Percentiles rank a stretch among this genome's conserved stretches.
Evolutionary conservation across 2,888 invertebrate species (phyloP).

Genomic region (Beris morrisii): DNA sequence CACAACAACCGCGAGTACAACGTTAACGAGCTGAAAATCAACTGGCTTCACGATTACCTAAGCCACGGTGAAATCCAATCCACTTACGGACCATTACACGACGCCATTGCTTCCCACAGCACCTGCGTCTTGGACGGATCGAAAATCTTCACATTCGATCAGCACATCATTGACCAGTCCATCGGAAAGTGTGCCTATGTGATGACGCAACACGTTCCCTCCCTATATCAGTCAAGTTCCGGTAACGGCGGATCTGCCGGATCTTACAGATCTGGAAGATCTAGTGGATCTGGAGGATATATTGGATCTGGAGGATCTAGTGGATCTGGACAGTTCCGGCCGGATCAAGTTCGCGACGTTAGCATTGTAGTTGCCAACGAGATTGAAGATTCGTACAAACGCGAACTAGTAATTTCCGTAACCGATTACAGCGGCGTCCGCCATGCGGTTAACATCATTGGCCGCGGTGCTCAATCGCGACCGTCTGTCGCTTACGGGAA

Average conservation of each 20-base stretch:
- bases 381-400: slow-evolving; percentile 51
- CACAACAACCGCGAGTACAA: neutral
- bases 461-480: neutral
- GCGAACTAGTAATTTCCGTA: slow-evolving; percentile 41
- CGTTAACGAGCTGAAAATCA: neutral
- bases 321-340: slow-evolving; percentile 41
- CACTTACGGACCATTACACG: neutral
- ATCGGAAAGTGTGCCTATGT: slow-evolving; percentile 65
- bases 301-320: too few species aligned
- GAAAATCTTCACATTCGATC: slow-evolving; percentile 66
- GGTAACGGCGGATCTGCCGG: too few species aligned
- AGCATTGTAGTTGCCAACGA: slow-evolving; percentile 28
- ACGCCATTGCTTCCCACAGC: slow-evolving; percentile 11
- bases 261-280: too few species aligned
- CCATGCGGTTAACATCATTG: neutral
- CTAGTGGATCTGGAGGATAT: too few species aligned
- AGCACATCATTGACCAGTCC: slow-evolving; percentile 61
- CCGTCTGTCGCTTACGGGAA: neutral
- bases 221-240: slow-evolving; percentile 33
- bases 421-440: neutral
- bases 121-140: slow-evolving; percentile 64
- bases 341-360: slow-evolving; percentile 39
- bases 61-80: neutral
- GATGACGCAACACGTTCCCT: slow-evolving; percentile 59
- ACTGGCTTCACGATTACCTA: neutral